Evolutionary conservation across 2,888 invertebrate genomes (phyloP).

Genomic region (Dascillus cervinus): DNA sequence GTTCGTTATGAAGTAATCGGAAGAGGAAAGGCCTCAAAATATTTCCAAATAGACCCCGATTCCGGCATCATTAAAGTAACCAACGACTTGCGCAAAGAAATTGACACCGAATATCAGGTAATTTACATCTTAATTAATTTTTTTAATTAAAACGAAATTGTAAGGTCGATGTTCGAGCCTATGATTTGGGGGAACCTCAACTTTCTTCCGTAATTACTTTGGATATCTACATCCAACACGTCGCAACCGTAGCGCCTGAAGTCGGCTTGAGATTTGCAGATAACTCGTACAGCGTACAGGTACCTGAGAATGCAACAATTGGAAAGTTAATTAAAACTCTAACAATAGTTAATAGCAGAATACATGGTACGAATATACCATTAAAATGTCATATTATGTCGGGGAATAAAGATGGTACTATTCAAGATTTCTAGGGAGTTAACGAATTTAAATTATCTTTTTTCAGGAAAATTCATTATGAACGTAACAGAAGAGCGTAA

Average conservation of each 20-base stretch:
- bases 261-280: conserved; percentile 83
- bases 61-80: conserved; percentile 72
- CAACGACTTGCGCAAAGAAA: conserved; percentile 78
- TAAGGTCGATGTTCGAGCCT: conserved; percentile 76
- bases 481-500: conserved; percentile 71
- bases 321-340: conserved; percentile 62
- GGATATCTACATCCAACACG: conserved; percentile 75
- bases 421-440: background rate
- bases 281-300: conserved; percentile 72
- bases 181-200: conserved; percentile 79
- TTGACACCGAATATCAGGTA: conserved; percentile 81
- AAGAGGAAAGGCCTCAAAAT: conserved; percentile 71
- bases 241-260: conserved; percentile 56
- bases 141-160: conserved; percentile 1
- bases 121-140: conserved; percentile 9
- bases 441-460: conserved; percentile 3
- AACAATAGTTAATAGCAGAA: conserved; percentile 65
- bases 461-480: conserved; percentile 61
- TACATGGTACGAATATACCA: conserved; percentile 60
- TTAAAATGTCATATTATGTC: conserved; percentile 71
- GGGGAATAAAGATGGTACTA: conserved; percentile 65
- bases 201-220: conserved; percentile 75
- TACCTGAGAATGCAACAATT: conserved; percentile 67
- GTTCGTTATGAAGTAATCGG: conserved; percentile 73
- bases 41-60: conserved; percentile 82